phyloP scores from a whole-genome alignment of 2,888 invertebrate genomes.

The Patella ulyssiponensis region DNA sequence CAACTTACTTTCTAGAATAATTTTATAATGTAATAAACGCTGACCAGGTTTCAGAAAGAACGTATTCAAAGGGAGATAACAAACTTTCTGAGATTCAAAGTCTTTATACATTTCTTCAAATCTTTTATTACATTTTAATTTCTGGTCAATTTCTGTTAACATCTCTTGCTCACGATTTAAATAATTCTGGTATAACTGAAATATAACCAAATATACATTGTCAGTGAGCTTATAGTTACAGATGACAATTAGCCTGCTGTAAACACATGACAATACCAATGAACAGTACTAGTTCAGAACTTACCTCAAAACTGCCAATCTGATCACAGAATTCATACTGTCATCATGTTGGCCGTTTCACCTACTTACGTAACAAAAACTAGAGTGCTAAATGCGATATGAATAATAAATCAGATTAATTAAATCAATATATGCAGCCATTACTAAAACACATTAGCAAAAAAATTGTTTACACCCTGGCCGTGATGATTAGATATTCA shows the following conservation, averaged over 20 bases:
- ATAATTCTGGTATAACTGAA: constrained; percentile 72
- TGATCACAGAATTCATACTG: too few species aligned
- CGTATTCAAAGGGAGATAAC: constrained; percentile 87
- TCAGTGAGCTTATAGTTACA: neutral
- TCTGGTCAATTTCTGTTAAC: constrained; percentile 85
- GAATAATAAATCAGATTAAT: too few species aligned
- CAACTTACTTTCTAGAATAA: constrained; percentile 82
- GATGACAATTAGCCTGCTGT: neutral
- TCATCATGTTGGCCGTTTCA: too few species aligned
- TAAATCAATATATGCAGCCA: too few species aligned
- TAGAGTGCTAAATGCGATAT: too few species aligned
- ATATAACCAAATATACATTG: constrained; percentile 6
- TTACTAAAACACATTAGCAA: too few species aligned
- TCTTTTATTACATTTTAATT: constrained; percentile 80
- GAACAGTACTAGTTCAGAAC: too few species aligned
- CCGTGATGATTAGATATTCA: too few species aligned
- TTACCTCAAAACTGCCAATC: too few species aligned
- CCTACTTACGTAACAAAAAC: too few species aligned
- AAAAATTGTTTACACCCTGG: too few species aligned
- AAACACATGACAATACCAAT: too few species aligned
- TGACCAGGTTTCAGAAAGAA: constrained; percentile 88
- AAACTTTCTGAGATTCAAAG: constrained; percentile 86
- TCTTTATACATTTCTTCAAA: constrained; percentile 82
- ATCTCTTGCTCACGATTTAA: constrained; percentile 83
- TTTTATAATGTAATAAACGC: constrained; percentile 87